These are phyloP conservation scores for Operophtera brumata DNA, from an alignment of 2,888 invertebrate genomes.

Conservation along the genomic window DNA sequence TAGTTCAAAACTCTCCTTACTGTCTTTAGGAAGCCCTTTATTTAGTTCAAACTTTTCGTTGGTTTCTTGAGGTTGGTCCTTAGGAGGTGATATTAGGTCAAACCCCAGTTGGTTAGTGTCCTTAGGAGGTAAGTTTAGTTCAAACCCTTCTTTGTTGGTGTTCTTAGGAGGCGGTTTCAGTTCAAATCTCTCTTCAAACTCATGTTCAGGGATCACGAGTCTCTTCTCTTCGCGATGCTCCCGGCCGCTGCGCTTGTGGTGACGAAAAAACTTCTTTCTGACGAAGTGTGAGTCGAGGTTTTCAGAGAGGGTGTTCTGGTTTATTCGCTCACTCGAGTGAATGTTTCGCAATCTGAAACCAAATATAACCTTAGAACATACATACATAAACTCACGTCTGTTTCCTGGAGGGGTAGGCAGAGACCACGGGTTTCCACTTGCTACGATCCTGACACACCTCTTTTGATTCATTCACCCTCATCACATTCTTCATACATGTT, in stretches of 20 bases:
- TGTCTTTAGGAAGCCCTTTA: background rate
- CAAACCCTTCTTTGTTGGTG: background rate
- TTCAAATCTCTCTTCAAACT: conserved; percentile 82
- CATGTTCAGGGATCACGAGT: conserved; percentile 79
- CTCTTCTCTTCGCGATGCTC: conserved; percentile 49
- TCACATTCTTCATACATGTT: too few relatives aligned
- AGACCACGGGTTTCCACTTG: too few relatives aligned
- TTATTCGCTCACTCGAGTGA: conserved; percentile 57
- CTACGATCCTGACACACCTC: too few relatives aligned
- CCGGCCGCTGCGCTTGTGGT: conserved; percentile 55
- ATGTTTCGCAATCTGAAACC: conserved; percentile 64
- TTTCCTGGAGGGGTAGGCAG: too few relatives aligned
- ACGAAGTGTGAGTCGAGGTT: conserved; percentile 42
- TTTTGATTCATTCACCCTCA: too few relatives aligned
- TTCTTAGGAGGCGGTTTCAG: conserved; percentile 71
- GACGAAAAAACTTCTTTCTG: conserved; percentile 70
- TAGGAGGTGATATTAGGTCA: conserved; percentile 37
- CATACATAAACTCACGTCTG: too few relatives aligned
- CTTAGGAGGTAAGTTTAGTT: conserved; percentile 37
- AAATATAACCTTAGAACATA: background rate
- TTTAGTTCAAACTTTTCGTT: background rate
- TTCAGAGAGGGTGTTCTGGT: conserved; percentile 50
- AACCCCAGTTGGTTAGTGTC: background rate
- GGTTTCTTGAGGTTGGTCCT: too few relatives aligned
- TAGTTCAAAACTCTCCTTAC: conserved; percentile 77